Conservation (phyloP, 1,140 invertebrate genomes). For the Macrostomum lignano region DNA sequence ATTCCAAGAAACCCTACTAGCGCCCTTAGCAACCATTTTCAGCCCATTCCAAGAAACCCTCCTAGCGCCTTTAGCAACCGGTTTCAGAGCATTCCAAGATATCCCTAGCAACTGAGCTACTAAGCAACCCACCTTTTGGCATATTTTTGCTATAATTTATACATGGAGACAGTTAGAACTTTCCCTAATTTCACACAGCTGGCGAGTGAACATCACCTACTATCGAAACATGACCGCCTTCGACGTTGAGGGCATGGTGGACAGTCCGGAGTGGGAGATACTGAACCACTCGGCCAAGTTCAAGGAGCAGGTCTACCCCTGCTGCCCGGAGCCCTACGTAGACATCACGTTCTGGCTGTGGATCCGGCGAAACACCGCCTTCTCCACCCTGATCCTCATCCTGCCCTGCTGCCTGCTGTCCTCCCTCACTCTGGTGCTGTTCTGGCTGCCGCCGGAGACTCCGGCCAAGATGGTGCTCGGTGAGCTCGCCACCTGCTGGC, state of each 20-base stretch:
- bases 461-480: constrained; percentile 28
- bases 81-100: no score
- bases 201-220: constrained; percentile 6
- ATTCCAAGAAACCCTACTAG: no score
- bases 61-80: no score
- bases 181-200: no score
- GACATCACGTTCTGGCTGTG: constrained; percentile 21
- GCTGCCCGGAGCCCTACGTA: constrained; percentile 13
- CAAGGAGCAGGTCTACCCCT: constrained; percentile 3
- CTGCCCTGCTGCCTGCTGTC: constrained; percentile 18
- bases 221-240: constrained; percentile 4
- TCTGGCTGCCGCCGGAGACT: constrained; percentile 28
- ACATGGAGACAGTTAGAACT: no score
- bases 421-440: constrained; percentile 24
- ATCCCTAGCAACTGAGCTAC: no score
- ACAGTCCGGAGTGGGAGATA: constrained; percentile 5
- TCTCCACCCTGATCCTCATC: constrained; percentile 28
- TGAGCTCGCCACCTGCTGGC: no score
- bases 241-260: constrained; percentile 1
- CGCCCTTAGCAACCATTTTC: no score
- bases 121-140: no score
- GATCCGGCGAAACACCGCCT: constrained; percentile 20
- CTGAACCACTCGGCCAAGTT: background rate
- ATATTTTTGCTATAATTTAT: no score
- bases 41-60: no score